These are phyloP conservation scores for Podarcis lilfordi DNA, from an alignment of 2,797 vertebrate species.

Conservation along the genomic window DNA sequence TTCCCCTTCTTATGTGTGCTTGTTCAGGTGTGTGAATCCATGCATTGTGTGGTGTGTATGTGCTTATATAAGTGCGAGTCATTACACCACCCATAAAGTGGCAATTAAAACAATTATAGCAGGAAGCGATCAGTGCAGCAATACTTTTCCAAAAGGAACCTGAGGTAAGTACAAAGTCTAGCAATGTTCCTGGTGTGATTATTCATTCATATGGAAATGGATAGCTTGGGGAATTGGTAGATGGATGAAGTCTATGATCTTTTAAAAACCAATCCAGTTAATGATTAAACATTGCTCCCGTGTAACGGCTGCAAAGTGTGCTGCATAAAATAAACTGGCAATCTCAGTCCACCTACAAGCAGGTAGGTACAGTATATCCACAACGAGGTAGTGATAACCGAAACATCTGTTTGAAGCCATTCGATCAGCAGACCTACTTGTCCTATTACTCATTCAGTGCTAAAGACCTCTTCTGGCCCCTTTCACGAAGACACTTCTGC, in stretches of 20 bases:
- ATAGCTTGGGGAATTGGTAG: background rate
- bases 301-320: slow-evolving; percentile 20
- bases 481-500: slow-evolving; percentile 11
- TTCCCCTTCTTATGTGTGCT: background rate
- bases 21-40: background rate
- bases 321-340: background rate
- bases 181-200: slow-evolving; percentile 25
- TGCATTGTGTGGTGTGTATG: background rate
- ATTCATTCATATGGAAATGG: slow-evolving; percentile 20
- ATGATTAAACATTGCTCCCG: slow-evolving; percentile 62
- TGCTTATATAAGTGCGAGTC: no score
- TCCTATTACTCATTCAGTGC: fast-evolving
- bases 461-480: background rate
- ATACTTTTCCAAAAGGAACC: slow-evolving; percentile 36
- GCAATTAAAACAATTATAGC: background rate
- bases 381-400: background rate
- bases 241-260: slow-evolving; percentile 36
- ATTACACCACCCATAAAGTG: slow-evolving; percentile 8
- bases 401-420: background rate
- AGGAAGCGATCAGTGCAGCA: background rate
- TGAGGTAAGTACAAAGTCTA: slow-evolving; percentile 21
- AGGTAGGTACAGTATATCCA: background rate
- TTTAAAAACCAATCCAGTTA: slow-evolving; percentile 51
- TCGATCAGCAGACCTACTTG: background rate
- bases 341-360: slow-evolving; percentile 23